Evolutionary conservation across 1,140 invertebrate species (phyloP).

Genomic region (Pemphigus obesinymphae): DNA sequence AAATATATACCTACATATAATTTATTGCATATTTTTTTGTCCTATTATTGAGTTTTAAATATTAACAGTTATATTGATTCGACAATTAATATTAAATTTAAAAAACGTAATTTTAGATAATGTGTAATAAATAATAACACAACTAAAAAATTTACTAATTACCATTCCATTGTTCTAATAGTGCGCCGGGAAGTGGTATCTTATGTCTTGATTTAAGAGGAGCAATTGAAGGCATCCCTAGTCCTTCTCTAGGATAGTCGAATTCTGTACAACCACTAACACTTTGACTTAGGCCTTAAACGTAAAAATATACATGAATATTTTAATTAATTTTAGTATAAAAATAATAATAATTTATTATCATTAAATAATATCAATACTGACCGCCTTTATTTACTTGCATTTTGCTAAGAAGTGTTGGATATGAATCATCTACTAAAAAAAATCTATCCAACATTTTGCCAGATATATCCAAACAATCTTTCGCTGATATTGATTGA

Average conservation of each 20-base stretch:
- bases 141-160: constrained; percentile 51
- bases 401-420: constrained; percentile 59
- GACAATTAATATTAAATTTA: no score
- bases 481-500: constrained; percentile 49
- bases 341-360: neutral
- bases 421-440: constrained; percentile 64
- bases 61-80: no score
- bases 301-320: neutral
- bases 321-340: neutral
- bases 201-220: constrained; percentile 77
- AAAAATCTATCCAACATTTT: constrained; percentile 70
- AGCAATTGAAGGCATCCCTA: constrained; percentile 63
- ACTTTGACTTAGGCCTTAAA: constrained; percentile 52
- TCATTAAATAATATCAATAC: constrained; percentile 45
- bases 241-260: constrained; percentile 78
- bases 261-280: constrained; percentile 82
- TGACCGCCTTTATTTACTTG: constrained; percentile 52
- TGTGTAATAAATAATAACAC: constrained; percentile 19
- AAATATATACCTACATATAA: no score
- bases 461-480: constrained; percentile 64
- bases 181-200: constrained; percentile 84
- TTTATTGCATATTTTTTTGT: no score
- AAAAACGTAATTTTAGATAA: no score
- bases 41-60: no score
- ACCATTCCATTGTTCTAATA: constrained; percentile 90